Conservation (phyloP, 2,113 vertebrate species). For the Chauna torquata region DNA sequence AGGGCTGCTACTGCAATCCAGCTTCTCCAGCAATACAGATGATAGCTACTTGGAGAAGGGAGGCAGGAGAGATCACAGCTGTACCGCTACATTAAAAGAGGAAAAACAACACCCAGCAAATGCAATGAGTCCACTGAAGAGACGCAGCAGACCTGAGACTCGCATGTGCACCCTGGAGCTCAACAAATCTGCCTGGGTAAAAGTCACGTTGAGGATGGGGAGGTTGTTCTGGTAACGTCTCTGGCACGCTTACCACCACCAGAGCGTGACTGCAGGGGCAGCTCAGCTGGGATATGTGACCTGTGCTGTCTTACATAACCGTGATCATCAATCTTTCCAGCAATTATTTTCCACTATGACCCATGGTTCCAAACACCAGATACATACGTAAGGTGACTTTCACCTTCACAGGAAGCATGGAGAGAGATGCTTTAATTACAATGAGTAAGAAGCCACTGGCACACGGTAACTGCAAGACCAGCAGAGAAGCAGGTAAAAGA, state of each 20-base stretch:
- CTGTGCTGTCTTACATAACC: not conserved
- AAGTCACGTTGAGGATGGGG: not conserved
- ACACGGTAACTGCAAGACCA: not conserved
- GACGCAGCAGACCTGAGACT: not conserved
- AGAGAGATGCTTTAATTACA: not conserved
- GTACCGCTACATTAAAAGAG: not conserved
- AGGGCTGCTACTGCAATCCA: not conserved
- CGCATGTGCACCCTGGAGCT: not conserved
- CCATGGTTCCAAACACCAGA: not conserved
- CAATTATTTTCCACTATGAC: not conserved
- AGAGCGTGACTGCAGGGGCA: accelerated
- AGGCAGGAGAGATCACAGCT: not conserved
- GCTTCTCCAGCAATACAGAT: not conserved
- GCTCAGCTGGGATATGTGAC: accelerated
- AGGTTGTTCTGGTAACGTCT: not conserved
- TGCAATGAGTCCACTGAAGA: not conserved
- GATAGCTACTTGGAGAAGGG: not conserved
- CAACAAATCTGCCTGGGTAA: not conserved
- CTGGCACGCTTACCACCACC: accelerated
- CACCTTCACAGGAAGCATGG: accelerated
- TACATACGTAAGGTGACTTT: accelerated
- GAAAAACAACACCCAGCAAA: accelerated
- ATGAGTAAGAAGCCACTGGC: not conserved
- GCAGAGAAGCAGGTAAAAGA: not conserved
- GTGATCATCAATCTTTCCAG: not conserved